Base-by-base conservation (phyloP, 2,113 vertebrate genomes). In the Campylorhamphus procurvoides region DNA sequence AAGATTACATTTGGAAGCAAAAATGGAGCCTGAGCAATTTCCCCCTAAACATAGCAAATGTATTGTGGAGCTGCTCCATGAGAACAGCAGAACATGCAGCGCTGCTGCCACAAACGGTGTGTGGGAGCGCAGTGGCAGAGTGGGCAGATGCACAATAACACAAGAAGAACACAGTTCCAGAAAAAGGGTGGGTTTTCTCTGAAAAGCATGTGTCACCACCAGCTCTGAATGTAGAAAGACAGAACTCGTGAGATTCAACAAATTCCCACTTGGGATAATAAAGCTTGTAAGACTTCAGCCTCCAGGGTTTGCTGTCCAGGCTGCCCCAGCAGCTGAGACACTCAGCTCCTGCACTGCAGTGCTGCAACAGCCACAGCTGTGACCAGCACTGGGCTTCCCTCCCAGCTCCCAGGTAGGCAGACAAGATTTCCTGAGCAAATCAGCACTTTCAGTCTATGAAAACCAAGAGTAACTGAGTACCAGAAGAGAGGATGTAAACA, bases 71-170 rank as follows among this genome's bases (percentile, higher is more conserved):
- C 64, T 56, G 53, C 89, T 40, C 10, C 60, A 50, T 56, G 20
- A 93, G 49, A 68, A 67, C 74, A 88, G 35, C 31, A 76, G 91
- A 71, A 63, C 20, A 60, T 7, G 33, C 6, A 53, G 85, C 3
- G 10, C 39, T 81, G 77, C 77, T 73, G 81, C 84, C 84, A 64
- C 96, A 89, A 94, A 82, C 39, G 4, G 37, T 23, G 12, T 5
- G 91, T 90, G 52, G 97, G 97, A 90, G 79, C 52, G 25, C 50
- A 94, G 78, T 87, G 67, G 94, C 94, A 80, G 89, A 93, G 91
- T 88, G 86, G 94, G 87, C 96, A 96, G 93, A 93, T 79, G 90
- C 47, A 67, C 74, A 78, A 9, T 9, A 68, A 63, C 82, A 80
- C 31, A 71, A 62, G 76, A 87, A 89, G 66, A 93, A 93, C 95